Conservation (phyloP, 2,113 vertebrate genomes). For the Felis catus region F.catus_Fca126_mat1.0 CM031419.1:212138501-212139000, state of each 20-base stretch:
- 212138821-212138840: slow-evolving; percentile 13
- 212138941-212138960: background rate
- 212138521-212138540: background rate
- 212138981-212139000: background rate
- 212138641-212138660: background rate
- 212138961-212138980: background rate
- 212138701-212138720: background rate
- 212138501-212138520: background rate
- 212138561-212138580: background rate
- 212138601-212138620: background rate
- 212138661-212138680: background rate
- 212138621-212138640: background rate
- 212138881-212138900: background rate
- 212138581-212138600: background rate
- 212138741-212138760: background rate
- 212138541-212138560: background rate
- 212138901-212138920: background rate
- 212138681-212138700: background rate
- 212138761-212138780: background rate
- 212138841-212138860: background rate
- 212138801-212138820: background rate
- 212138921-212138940: background rate
- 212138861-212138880: background rate
- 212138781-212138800: background rate
- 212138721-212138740: background rate